Percentiles rank a stretch among this genome's conserved stretches.
phyloP scores from a whole-genome alignment of 2,113 vertebrate genomes.

The Cisticola juncidis region DNA sequence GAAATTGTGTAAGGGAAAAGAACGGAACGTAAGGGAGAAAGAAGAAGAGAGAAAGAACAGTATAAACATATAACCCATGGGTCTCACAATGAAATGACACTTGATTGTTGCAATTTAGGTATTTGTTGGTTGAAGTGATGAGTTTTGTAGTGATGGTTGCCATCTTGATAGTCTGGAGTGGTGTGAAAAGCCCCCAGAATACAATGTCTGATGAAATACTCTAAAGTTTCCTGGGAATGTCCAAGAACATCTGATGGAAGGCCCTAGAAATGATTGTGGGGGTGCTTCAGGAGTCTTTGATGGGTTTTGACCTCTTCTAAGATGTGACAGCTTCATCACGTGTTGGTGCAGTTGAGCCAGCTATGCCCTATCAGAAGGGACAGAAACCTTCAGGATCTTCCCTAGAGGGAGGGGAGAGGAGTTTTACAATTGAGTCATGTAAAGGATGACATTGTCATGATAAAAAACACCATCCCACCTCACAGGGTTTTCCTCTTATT shows the following conservation, averaged over 20 bases:
- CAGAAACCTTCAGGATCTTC: background rate
- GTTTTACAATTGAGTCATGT: background rate
- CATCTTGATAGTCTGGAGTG: accelerated
- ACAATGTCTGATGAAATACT: background rate
- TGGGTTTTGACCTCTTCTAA: background rate
- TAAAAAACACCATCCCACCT: background rate
- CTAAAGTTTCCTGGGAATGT: background rate
- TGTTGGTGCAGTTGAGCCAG: background rate
- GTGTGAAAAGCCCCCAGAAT: background rate
- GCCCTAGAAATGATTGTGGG: background rate
- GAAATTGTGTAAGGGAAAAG: background rate
- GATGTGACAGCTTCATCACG: accelerated
- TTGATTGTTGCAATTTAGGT: background rate
- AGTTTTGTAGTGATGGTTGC: background rate
- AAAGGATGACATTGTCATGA: background rate
- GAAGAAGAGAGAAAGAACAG: background rate
- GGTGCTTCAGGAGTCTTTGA: background rate
- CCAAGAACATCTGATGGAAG: background rate
- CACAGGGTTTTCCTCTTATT: accelerated
- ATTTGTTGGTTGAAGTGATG: accelerated
- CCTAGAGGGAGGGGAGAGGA: background rate
- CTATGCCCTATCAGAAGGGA: background rate
- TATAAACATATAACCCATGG: no score
- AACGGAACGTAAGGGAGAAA: no score
- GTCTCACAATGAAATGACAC: no score